These are phyloP conservation scores for Diaprepes abbreviatus DNA, from an alignment of 2,888 invertebrate species.

Conservation along the genomic window DNA sequence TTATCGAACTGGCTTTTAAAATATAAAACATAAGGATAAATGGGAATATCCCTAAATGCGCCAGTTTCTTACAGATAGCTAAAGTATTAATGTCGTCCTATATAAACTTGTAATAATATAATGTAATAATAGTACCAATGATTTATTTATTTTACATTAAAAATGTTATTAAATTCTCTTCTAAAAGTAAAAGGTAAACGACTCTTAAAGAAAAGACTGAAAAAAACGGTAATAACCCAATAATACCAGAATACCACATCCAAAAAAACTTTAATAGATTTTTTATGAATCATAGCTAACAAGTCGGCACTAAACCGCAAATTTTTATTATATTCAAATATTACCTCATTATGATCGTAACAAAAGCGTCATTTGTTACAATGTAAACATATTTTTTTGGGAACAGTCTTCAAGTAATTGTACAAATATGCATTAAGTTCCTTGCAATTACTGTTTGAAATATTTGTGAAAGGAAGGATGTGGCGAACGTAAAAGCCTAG, in stretches of 20 bases:
- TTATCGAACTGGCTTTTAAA: too few relatives aligned
- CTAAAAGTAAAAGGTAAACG: not conserved
- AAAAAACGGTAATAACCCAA: slow-evolving; percentile 5
- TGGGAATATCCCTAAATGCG: too few relatives aligned
- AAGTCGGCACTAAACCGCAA: slow-evolving; percentile 21
- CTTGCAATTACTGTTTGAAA: slow-evolving; percentile 9
- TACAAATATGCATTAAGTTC: slow-evolving; percentile 18
- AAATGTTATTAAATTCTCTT: not conserved
- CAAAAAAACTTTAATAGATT: slow-evolving; percentile 13
- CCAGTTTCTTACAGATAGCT: too few relatives aligned
- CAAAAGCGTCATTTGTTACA: slow-evolving; percentile 19
- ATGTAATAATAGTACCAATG: too few relatives aligned
- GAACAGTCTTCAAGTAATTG: not conserved
- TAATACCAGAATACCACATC: not conserved
- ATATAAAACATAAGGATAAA: too few relatives aligned
- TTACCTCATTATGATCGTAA: slow-evolving; percentile 17
- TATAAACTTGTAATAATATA: too few relatives aligned
- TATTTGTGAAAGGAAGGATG: not conserved
- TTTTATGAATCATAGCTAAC: slow-evolving; percentile 18
- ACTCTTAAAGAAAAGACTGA: not conserved
- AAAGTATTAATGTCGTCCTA: too few relatives aligned
- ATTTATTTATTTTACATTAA: too few relatives aligned
- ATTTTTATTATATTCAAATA: slow-evolving; percentile 27
- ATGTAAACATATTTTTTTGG: slow-evolving; percentile 24
- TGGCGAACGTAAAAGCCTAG: not conserved